Conservation (phyloP, 2,888 invertebrate species). For the Melanargia galathea region DNA sequence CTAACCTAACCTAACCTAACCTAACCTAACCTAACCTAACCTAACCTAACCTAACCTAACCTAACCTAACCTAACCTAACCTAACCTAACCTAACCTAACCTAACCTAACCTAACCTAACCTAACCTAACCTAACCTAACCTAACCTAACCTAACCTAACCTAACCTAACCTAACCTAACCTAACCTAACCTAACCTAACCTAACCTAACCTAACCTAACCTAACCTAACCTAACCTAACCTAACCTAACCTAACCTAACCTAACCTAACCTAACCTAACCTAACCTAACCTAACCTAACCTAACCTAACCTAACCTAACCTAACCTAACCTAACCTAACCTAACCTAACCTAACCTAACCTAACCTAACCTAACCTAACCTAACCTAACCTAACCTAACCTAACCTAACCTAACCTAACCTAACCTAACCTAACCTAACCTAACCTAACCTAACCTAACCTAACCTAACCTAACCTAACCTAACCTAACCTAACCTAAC, state of each 20-base stretch:
- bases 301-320: constrained; percentile 23
- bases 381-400: background rate
- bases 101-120: constrained; percentile 41
- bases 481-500: too few species aligned
- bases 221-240: constrained; percentile 39
- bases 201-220: constrained; percentile 38
- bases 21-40: too few species aligned
- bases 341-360: constrained; percentile 41
- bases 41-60: too few species aligned
- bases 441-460: too few species aligned
- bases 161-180: constrained; percentile 30
- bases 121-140: constrained; percentile 37
- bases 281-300: constrained; percentile 39
- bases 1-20: too few species aligned
- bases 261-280: constrained; percentile 40
- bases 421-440: too few species aligned
- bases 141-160: constrained; percentile 36
- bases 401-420: constrained; percentile 33
- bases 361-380: constrained; percentile 25
- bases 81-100: constrained; percentile 38
- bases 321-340: constrained; percentile 40
- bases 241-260: constrained; percentile 39
- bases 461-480: too few species aligned
- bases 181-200: constrained; percentile 40
- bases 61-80: too few species aligned